Evolutionary conservation across 2,888 invertebrate genomes (phyloP), one percentile per base, ranked within the genome.

Genomic region (Dynastes maya): DNA sequence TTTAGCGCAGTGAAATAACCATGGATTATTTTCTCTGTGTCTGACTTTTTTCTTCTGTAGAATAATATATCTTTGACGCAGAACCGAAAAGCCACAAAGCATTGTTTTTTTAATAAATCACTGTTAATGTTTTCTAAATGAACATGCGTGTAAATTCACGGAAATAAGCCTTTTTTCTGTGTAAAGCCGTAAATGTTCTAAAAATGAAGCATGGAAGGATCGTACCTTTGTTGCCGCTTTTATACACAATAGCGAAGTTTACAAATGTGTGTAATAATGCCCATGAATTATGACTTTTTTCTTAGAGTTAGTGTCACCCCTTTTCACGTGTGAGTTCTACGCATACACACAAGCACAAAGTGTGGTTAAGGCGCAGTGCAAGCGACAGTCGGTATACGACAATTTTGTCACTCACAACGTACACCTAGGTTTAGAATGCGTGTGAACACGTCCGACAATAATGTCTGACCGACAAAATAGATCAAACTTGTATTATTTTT

Each of bases 81-180:
- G 22, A 51, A 51, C 13, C 51, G 27, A 29, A 49, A 13, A 68
- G 51, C 0, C 29, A 51, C 68, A 68, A 68, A 68, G 68, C 68
- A 22, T 68, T 68, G 68, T 51, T 68, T 68, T 29, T 51, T 29
- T 29, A 29, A 68, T 68, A 51, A 68, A 68, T 68, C 68, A 68
- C 13, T 29, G 68, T 68, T 51, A 51, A 51, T 27, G 49, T 51
- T 2, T 27, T 68, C 68, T 49, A 16, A 68, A 51, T 27, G 51
- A 27, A 27, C 51, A n/a, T 11, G 45, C 2, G 40, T 16, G 40
- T 67, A 45, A n/a, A 68, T 32, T 53, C 16, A 65, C 65, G 22
- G 45, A 68, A 22, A 13, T 11, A 49, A 29, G 2, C 5, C 29
- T 32, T 63, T 61, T 53, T 63, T 63, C 63, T 9, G 63, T 11